These are phyloP conservation scores for Taxidea taxus DNA, from an alignment of 2,113 vertebrate genomes.

Conservation along the genomic window DNA sequence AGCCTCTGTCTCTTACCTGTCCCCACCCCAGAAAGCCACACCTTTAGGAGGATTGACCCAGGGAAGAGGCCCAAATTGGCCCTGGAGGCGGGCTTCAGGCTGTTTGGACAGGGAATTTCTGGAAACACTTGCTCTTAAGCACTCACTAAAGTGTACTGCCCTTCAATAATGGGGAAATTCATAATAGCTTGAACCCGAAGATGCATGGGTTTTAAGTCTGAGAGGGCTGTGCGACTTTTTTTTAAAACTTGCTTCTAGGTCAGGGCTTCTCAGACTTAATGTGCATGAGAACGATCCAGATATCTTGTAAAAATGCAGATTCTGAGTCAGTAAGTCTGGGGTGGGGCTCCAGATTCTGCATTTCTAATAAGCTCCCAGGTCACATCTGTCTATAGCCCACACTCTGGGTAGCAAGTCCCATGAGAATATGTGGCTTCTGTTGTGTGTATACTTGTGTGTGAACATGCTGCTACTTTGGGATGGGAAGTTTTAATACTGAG, in stretches of 20 bases:
- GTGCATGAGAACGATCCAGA: background rate
- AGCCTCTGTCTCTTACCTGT: background rate
- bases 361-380: background rate
- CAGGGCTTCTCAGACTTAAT: background rate
- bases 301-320: background rate
- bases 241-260: conserved; percentile 17
- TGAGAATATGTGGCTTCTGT: background rate
- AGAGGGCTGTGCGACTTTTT: background rate
- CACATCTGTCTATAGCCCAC: background rate
- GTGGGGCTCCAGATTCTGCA: background rate
- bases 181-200: background rate
- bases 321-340: background rate
- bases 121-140: background rate
- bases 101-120: background rate
- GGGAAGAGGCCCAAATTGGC: background rate
- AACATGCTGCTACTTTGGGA: background rate
- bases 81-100: background rate
- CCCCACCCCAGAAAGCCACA: background rate
- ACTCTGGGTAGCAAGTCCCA: background rate
- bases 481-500: background rate
- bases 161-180: background rate
- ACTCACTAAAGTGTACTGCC: background rate
- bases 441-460: background rate
- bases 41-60: background rate
- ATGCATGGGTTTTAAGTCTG: background rate